Evolutionary conservation across 1,140 invertebrate genomes (phyloP).

Genomic region (Drosophila pseudoananassae): DNA sequence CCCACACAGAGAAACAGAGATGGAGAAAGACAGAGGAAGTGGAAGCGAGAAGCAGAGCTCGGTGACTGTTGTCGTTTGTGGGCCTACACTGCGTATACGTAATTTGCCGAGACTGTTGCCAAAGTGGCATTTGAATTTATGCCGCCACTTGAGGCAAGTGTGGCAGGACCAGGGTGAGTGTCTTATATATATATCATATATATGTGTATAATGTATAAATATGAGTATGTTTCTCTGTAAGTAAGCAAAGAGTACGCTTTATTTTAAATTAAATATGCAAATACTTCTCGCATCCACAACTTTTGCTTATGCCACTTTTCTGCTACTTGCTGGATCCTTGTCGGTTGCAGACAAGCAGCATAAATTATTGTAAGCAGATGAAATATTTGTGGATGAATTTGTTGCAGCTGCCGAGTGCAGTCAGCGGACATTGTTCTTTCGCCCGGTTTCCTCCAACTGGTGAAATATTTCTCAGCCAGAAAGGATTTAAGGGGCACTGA

Average conservation of each 20-base stretch:
- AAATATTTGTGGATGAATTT: conserved; percentile 57
- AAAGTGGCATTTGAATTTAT: conserved; percentile 81
- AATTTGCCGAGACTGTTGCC: conserved; percentile 70
- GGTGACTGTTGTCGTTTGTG: conserved; percentile 44
- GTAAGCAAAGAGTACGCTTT: conserved; percentile 46
- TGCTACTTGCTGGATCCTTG: conserved; percentile 17
- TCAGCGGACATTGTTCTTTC: conserved; percentile 29
- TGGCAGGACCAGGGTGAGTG: conserved; percentile 39
- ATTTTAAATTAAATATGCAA: conserved; percentile 77
- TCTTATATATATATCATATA: conserved; percentile 4
- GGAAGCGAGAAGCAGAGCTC: conserved; percentile 10
- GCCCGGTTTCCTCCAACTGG: conserved; percentile 3
- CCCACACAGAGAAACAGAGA: conserved; percentile 19
- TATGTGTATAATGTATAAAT: not conserved
- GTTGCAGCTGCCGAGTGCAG: conserved; percentile 48
- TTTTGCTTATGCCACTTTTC: conserved; percentile 5
- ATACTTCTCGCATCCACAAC: conserved; percentile 40
- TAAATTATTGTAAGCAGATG: conserved; percentile 64
- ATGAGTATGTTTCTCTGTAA: conserved; percentile 7
- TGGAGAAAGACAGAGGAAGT: conserved; percentile 3
- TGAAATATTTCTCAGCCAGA: conserved; percentile 27
- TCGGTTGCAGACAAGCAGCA: conserved; percentile 61
- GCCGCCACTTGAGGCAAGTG: conserved; percentile 74
- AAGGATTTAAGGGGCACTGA: conserved; percentile 28
- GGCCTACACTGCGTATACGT: conserved; percentile 70